These are phyloP conservation scores for Eupristina koningsbergeri DNA, from an alignment of 1,140 invertebrate species.

Conservation along the genomic window DNA sequence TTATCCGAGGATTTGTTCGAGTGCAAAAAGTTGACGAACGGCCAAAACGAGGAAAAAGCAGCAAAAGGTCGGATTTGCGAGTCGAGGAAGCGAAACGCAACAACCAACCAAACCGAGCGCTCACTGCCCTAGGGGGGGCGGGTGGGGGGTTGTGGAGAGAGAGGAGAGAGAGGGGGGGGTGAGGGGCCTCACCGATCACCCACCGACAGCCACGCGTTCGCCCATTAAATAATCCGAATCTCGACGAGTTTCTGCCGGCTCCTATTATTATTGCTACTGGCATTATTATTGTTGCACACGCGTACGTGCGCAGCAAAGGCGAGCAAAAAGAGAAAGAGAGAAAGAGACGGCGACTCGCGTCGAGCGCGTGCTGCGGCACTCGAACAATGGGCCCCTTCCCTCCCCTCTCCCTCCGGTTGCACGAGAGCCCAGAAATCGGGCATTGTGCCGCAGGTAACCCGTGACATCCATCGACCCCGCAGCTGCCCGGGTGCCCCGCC, in stretches of 20 bases:
- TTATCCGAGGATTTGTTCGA: not conserved
- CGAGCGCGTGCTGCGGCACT: conserved; percentile 63
- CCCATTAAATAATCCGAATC: conserved; percentile 35
- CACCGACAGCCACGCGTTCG: conserved; percentile 22
- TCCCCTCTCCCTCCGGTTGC: conserved; percentile 60
- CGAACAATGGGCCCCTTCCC: conserved; percentile 62
- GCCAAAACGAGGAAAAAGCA: not conserved
- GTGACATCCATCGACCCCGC: conserved; percentile 65
- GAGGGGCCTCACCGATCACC: not conserved
- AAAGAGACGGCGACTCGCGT: conserved; percentile 42
- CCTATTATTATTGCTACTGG: conserved; percentile 1
- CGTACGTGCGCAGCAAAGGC: conserved; percentile 24
- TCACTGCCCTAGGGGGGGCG: too few species aligned
- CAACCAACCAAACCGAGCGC: too few species aligned
- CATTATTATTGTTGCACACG: conserved; percentile 12
- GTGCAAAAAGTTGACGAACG: not conserved
- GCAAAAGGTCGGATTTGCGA: not conserved
- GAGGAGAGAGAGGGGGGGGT: too few species aligned
- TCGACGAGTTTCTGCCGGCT: not conserved
- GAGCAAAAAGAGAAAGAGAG: not conserved
- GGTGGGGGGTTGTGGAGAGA: too few species aligned
- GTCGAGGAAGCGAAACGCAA: not conserved
- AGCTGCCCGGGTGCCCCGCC: conserved; percentile 56
- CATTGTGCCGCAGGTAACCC: conserved; percentile 67
- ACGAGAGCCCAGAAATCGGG: conserved; percentile 65